Evolutionary conservation across 2,797 vertebrate genomes (phyloP).

Genomic region (Melanotaenia nigrans): DNA sequence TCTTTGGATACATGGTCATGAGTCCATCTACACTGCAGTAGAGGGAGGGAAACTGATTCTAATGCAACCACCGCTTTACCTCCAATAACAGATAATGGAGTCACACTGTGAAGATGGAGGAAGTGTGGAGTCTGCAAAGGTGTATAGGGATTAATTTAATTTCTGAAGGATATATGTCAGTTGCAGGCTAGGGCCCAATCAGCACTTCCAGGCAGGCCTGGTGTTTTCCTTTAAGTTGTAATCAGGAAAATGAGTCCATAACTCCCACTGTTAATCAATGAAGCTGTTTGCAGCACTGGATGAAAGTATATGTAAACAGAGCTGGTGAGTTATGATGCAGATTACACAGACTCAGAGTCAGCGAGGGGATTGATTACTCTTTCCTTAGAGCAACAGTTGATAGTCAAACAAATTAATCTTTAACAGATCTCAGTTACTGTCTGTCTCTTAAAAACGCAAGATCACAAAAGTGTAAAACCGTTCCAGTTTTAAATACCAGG

Average conservation of each 20-base stretch:
- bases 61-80: constrained; percentile 63
- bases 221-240: constrained; percentile 86
- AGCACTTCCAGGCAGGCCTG: constrained; percentile 80
- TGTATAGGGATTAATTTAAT: constrained; percentile 61
- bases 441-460: neutral
- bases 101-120: constrained; percentile 28
- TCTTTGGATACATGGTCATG: constrained; percentile 55
- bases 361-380: constrained; percentile 49
- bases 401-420: constrained; percentile 42
- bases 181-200: constrained; percentile 75
- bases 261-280: constrained; percentile 84
- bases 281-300: constrained; percentile 63
- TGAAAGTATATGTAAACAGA: constrained; percentile 62
- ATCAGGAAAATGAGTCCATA: constrained; percentile 90
- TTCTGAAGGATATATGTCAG: constrained; percentile 78
- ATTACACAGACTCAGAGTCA: constrained; percentile 56
- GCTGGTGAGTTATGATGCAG: constrained; percentile 59
- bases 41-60: constrained; percentile 51
- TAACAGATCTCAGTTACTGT: neutral
- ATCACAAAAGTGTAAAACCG: neutral
- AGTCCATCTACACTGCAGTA: constrained; percentile 44
- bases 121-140: constrained; percentile 73
- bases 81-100: constrained; percentile 68
- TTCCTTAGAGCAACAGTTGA: constrained; percentile 40
- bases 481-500: neutral